phyloP scores from a whole-genome alignment of 2,888 invertebrate species.

The Stegana nigrithorax region DNA sequence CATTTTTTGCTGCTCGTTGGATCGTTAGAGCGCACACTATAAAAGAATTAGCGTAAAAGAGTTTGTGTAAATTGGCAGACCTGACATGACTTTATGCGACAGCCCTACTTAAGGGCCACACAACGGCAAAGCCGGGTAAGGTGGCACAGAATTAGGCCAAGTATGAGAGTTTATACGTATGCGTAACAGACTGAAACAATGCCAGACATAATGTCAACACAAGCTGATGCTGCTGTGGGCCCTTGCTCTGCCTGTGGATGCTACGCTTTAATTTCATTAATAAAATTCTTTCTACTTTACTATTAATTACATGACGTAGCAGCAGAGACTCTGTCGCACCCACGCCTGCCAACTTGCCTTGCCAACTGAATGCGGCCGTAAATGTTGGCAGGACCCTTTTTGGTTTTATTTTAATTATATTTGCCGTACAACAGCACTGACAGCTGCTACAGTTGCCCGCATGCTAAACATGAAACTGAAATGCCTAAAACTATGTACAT shows the following conservation, averaged over 20 bases:
- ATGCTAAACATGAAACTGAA: neutral
- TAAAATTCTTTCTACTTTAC: conserved; percentile 24
- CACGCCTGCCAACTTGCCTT: too few species aligned
- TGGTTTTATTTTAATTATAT: conserved; percentile 22
- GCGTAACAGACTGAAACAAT: conserved; percentile 12
- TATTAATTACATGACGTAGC: conserved; percentile 34
- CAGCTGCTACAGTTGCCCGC: neutral
- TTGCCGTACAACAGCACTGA: neutral
- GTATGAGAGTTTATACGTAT: neutral
- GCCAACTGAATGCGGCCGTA: neutral
- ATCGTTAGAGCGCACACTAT: too few species aligned
- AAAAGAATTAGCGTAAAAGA: neutral
- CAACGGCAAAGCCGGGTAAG: neutral
- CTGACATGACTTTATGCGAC: conserved; percentile 13
- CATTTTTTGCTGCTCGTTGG: too few species aligned
- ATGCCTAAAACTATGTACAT: conserved; percentile 14
- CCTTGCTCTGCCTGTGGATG: neutral
- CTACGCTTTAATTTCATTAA: conserved; percentile 35
- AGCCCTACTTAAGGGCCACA: neutral
- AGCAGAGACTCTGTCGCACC: conserved; percentile 12
- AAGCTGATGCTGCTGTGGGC: conserved; percentile 1
- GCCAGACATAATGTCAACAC: conserved; percentile 19
- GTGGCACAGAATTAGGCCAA: conserved; percentile 7
- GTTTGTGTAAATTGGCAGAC: conserved; percentile 1
- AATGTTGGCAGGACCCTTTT: neutral